phyloP scores from a whole-genome alignment of 2,888 invertebrate genomes.

The Notocelia uddmanniana region DNA sequence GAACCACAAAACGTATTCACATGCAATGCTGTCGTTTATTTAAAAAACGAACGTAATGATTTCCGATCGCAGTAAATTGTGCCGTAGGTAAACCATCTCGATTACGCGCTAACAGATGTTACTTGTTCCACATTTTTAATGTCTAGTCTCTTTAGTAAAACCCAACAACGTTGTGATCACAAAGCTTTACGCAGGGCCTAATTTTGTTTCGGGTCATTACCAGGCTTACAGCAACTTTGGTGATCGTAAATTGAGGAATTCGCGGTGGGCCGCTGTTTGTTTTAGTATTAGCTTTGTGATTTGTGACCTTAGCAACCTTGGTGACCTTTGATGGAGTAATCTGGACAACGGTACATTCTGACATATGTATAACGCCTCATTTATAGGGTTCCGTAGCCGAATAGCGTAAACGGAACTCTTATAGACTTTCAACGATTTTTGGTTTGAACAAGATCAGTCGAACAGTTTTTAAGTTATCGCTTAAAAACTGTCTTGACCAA shows the following conservation, averaged over 20 bases:
- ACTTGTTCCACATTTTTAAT: slow-evolving; percentile 65
- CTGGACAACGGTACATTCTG: too few relatives aligned
- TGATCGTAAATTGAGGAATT: slow-evolving; percentile 10
- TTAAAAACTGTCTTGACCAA: too few relatives aligned
- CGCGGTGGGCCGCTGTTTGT: slow-evolving; percentile 3
- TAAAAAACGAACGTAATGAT: slow-evolving; percentile 66
- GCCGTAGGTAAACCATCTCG: slow-evolving; percentile 63
- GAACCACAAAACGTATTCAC: slow-evolving; percentile 45
- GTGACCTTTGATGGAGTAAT: not conserved
- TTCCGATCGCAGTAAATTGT: slow-evolving; percentile 74
- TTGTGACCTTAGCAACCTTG: not conserved
- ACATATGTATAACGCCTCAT: too few relatives aligned
- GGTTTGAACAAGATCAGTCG: too few relatives aligned
- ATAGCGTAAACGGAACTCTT: too few relatives aligned
- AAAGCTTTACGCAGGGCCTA: slow-evolving; percentile 28
- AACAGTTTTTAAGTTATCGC: too few relatives aligned
- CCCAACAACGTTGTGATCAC: slow-evolving; percentile 34
- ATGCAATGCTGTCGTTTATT: slow-evolving; percentile 55
- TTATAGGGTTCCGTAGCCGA: too few relatives aligned
- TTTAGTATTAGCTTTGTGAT: slow-evolving; percentile 11
- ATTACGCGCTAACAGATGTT: slow-evolving; percentile 71
- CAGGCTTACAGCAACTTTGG: not conserved
- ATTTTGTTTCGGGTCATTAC: slow-evolving; percentile 29
- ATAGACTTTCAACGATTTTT: too few relatives aligned
- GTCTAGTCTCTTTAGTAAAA: slow-evolving; percentile 59